These are phyloP conservation scores for Cataglyphis livida DNA, from an alignment of 2,888 invertebrate genomes.

Conservation along the genomic window DNA sequence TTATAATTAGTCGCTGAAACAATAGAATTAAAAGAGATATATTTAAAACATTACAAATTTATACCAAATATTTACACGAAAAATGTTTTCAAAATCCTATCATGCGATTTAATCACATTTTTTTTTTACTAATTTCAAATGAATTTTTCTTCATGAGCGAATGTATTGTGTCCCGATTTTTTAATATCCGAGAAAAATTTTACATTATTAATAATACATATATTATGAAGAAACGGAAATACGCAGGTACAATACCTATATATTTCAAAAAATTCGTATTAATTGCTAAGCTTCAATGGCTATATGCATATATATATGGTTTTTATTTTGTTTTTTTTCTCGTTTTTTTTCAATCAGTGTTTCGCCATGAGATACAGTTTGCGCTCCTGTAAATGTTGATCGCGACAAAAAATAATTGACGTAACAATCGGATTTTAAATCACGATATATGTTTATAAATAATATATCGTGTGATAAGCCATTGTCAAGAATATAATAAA, in stretches of 20 bases:
- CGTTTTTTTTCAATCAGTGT: constrained; percentile 24
- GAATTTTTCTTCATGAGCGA: neutral
- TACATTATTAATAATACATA: constrained; percentile 5
- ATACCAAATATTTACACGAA: neutral
- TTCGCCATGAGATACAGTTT: constrained; percentile 20
- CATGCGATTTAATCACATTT: neutral
- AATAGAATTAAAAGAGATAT: neutral
- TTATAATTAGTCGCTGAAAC: neutral
- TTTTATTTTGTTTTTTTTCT: constrained; percentile 7
- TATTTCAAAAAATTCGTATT: constrained; percentile 12
- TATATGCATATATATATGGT: neutral
- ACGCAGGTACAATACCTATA: neutral
- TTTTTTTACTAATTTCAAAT: neutral
- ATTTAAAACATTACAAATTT: neutral
- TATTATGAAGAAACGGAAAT: neutral
- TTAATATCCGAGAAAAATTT: constrained; percentile 1
- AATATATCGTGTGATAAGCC: neutral
- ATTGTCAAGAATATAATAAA: neutral
- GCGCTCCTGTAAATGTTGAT: neutral
- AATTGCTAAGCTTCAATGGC: constrained; percentile 14
- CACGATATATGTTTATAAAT: neutral
- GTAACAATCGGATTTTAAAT: constrained; percentile 14
- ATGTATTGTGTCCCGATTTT: neutral
- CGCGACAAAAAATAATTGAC: constrained; percentile 8
- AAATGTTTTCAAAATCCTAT: neutral